Evolutionary conservation across 2,888 invertebrate genomes (phyloP).

Genomic region (Nasonia oneida): DNA sequence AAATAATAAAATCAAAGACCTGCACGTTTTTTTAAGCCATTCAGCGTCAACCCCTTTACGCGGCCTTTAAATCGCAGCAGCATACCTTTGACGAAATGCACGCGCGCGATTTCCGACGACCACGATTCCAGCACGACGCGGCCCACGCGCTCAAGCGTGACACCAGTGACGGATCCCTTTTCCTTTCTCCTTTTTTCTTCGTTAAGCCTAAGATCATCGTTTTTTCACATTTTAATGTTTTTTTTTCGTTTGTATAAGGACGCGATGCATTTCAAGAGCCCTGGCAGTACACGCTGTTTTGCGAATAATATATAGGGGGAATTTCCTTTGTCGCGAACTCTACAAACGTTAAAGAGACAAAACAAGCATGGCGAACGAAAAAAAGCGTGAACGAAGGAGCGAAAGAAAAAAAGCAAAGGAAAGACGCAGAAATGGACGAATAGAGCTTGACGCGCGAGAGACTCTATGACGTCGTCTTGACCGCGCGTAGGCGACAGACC

Average conservation of each 20-base stretch:
- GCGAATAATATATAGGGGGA: conserved; percentile 34
- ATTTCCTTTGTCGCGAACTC: conserved; percentile 49
- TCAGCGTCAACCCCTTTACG: conserved; percentile 29
- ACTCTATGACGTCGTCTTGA: not conserved
- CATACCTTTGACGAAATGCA: conserved; percentile 41
- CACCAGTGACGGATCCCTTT: conserved; percentile 31
- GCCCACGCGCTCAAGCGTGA: not conserved
- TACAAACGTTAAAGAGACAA: conserved; percentile 34
- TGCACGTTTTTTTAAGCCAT: conserved; percentile 44
- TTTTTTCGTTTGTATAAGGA: conserved; percentile 14
- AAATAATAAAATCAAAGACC: conserved; percentile 60
- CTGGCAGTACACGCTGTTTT: conserved; percentile 74
- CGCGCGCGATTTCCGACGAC: conserved; percentile 13
- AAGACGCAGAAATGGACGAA: conserved; percentile 34
- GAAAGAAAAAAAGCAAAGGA: conserved; percentile 17
- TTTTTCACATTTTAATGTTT: conserved; percentile 3
- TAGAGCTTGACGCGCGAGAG: conserved; percentile 12
- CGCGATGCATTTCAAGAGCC: conserved; percentile 67
- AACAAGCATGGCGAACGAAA: not conserved
- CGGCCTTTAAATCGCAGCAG: conserved; percentile 11
- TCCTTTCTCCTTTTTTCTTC: not conserved
- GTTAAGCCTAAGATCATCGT: conserved; percentile 43
- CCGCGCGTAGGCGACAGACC: conserved; percentile 9
- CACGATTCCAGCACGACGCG: conserved; percentile 28
- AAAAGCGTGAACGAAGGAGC: not conserved